A percentile compares a stretch with the other conserved stretches of the same genome.
These are phyloP conservation scores for Natator depressus DNA, from an alignment of 2,113 vertebrate genomes.

Conservation along the genomic window DNA sequence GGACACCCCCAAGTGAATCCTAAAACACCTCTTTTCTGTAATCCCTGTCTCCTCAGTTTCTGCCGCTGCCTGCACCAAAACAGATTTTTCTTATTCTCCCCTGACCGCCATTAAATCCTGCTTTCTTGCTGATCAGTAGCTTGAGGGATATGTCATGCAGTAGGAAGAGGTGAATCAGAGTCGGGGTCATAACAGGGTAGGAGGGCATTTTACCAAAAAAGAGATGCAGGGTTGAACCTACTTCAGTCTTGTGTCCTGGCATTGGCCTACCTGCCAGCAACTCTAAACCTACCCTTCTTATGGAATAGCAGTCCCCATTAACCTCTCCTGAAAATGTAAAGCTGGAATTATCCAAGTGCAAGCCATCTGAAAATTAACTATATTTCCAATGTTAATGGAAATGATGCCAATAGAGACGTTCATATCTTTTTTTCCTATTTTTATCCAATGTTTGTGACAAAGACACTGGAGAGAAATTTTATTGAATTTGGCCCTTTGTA, in stretches of 20 bases:
- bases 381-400: constrained; percentile 26
- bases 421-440: constrained; percentile 4
- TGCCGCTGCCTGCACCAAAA: fast-evolving
- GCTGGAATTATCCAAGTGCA: background rate
- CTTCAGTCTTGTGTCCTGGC: background rate
- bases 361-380: background rate
- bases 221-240: background rate
- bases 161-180: background rate
- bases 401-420: background rate
- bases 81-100: background rate
- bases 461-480: constrained; percentile 7
- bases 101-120: fast-evolving
- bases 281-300: background rate
- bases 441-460: background rate
- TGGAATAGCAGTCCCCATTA: background rate
- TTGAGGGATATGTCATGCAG: background rate
- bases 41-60: background rate
- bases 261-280: background rate
- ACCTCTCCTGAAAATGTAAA: background rate
- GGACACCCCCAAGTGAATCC: background rate
- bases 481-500: background rate
- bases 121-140: background rate
- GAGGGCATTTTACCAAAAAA: background rate
- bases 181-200: background rate
- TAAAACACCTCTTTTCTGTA: background rate